Evolutionary conservation across 2,113 vertebrate genomes (phyloP).

Genomic region (Myocastor coypus): DNA sequence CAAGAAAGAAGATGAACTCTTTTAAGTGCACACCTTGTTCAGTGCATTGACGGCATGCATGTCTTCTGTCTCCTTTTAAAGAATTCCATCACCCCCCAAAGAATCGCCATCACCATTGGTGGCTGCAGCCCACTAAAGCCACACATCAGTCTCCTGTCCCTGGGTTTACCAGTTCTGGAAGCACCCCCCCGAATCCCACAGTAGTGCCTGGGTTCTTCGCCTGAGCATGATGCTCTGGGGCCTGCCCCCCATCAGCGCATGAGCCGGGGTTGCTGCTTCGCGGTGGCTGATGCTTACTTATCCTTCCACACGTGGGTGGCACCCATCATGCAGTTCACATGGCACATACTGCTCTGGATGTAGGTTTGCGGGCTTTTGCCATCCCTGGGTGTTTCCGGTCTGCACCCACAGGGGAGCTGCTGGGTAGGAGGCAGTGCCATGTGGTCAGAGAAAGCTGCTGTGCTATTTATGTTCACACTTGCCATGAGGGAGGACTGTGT

Average conservation of each 20-base stretch:
- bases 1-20: accelerated
- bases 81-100: accelerated
- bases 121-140: accelerated
- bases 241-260: accelerated
- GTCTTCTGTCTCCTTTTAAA: accelerated
- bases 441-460: neutral
- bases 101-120: neutral
- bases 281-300: no score
- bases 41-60: accelerated
- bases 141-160: accelerated
- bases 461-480: accelerated
- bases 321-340: accelerated
- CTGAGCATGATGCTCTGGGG: accelerated
- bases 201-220: accelerated
- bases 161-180: neutral
- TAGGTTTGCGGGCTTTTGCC: accelerated
- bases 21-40: accelerated
- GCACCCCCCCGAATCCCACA: neutral
- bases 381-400: neutral
- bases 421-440: neutral
- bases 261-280: accelerated
- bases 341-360: accelerated
- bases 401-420: no score
- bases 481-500: accelerated
- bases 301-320: accelerated